phyloP scores from a whole-genome alignment of 2,797 vertebrate genomes.

The Karalla daura region DNA sequence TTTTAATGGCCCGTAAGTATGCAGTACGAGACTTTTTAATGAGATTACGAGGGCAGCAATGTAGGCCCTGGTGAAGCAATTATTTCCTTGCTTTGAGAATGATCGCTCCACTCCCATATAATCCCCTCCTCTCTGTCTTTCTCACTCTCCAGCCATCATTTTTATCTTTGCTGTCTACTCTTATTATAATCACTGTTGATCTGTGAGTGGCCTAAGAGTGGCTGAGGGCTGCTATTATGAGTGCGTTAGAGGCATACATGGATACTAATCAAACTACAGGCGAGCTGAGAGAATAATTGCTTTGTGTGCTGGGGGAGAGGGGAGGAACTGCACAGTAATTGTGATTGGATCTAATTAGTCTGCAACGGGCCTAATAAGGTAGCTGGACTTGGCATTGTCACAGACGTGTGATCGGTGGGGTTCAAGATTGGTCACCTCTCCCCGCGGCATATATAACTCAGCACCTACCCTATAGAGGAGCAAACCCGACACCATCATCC shows the following conservation, averaged over 20 bases:
- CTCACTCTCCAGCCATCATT: constrained; percentile 71
- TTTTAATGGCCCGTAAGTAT: constrained; percentile 78
- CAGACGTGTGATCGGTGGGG: constrained; percentile 55
- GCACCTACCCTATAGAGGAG: constrained; percentile 20
- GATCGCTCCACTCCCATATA: constrained; percentile 64
- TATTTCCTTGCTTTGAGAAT: constrained; percentile 77
- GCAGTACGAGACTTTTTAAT: constrained; percentile 79
- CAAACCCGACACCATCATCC: not conserved
- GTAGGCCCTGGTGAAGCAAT: constrained; percentile 72
- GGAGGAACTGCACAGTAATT: constrained; percentile 64
- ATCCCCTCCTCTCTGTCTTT: constrained; percentile 68
- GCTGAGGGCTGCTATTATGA: constrained; percentile 77
- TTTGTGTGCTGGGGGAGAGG: constrained; percentile 63
- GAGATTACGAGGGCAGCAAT: constrained; percentile 78
- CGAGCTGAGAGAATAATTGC: constrained; percentile 72
- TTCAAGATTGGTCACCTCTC: constrained; percentile 44
- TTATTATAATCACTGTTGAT: constrained; percentile 79
- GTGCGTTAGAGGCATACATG: constrained; percentile 71
- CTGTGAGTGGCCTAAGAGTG: constrained; percentile 75
- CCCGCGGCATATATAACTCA: constrained; percentile 33
- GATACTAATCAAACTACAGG: constrained; percentile 80
- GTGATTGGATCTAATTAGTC: constrained; percentile 79
- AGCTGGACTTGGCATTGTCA: constrained; percentile 60
- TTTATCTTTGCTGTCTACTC: constrained; percentile 74
- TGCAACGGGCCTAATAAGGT: constrained; percentile 67